Conservation (phyloP, 2,113 vertebrate genomes). For the Dicerorhinus sumatrensis region DNA sequence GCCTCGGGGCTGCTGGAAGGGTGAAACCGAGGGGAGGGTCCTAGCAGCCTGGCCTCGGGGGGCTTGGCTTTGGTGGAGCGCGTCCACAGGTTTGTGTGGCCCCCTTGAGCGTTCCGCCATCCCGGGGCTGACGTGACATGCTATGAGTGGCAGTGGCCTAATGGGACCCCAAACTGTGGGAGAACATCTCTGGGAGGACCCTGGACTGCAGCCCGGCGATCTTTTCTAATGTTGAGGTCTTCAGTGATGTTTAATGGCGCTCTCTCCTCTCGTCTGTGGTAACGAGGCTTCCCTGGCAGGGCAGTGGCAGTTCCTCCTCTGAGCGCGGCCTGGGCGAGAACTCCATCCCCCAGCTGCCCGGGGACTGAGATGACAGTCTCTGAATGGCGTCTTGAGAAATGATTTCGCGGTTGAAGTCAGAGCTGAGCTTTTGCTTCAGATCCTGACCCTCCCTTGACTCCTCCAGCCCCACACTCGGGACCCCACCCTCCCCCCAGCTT, state of each 20-base stretch:
- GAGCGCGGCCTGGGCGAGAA: fast-evolving
- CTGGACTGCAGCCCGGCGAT: background rate
- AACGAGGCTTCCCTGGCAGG: background rate
- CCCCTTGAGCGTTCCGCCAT: fast-evolving
- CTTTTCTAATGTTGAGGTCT: background rate
- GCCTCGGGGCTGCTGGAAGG: background rate
- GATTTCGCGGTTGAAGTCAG: background rate
- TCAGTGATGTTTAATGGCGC: fast-evolving
- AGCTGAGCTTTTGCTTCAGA: background rate
- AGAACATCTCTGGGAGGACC: too few relatives aligned
- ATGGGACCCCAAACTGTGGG: background rate
- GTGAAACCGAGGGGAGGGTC: background rate
- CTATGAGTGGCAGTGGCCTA: background rate
- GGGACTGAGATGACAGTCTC: background rate
- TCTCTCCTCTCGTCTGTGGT: background rate
- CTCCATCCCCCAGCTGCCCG: background rate
- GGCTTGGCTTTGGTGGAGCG: background rate
- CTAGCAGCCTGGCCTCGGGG: background rate
- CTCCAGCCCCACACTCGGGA: fast-evolving
- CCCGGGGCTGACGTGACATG: background rate
- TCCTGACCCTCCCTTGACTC: background rate
- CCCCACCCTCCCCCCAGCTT: too few relatives aligned
- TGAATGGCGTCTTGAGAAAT: background rate
- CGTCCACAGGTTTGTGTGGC: background rate
- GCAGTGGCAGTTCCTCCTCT: fast-evolving